Conservation (phyloP, 1,140 invertebrate species). For the Himalopsyche phryganea region DNA sequence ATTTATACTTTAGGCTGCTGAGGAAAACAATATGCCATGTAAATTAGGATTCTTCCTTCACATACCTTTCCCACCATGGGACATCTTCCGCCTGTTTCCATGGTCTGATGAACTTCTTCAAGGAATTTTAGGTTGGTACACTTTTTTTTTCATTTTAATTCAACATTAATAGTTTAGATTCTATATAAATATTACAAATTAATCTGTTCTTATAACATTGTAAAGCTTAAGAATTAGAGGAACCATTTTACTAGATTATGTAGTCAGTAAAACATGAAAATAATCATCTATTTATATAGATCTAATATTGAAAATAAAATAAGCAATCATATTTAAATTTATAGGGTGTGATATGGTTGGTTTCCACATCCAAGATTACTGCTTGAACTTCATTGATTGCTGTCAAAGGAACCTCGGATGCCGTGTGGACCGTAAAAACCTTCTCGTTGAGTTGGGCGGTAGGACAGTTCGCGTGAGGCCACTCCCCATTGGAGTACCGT, state of each 20-base stretch:
- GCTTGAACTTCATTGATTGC: conserved; percentile 88
- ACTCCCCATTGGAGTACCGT: conserved; percentile 84
- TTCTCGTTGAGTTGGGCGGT: conserved; percentile 83
- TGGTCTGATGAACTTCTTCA: conserved; percentile 91
- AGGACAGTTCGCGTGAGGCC: conserved; percentile 78
- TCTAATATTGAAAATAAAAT: background rate
- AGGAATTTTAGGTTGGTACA: conserved; percentile 71
- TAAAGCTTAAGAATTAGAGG: too few relatives aligned
- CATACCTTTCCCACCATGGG: conserved; percentile 90
- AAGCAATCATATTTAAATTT: conserved; percentile 25
- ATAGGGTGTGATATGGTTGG: conserved; percentile 85
- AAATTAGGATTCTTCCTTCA: conserved; percentile 89
- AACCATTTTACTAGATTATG: too few relatives aligned
- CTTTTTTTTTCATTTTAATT: background rate
- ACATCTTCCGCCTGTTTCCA: conserved; percentile 84
- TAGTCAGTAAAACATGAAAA: too few relatives aligned
- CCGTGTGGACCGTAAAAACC: conserved; percentile 80
- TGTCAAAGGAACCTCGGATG: conserved; percentile 83
- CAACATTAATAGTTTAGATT: background rate
- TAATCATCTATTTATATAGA: too few relatives aligned
- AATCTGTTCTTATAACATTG: too few relatives aligned
- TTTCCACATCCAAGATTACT: conserved; percentile 90
- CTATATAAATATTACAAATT: too few relatives aligned
- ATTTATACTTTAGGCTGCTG: conserved; percentile 55
- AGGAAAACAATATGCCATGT: conserved; percentile 72